Evolutionary conservation across 2,888 invertebrate genomes (phyloP), one percentile per base, ranked within the genome.

Genomic region (Apamea crenata): DNA sequence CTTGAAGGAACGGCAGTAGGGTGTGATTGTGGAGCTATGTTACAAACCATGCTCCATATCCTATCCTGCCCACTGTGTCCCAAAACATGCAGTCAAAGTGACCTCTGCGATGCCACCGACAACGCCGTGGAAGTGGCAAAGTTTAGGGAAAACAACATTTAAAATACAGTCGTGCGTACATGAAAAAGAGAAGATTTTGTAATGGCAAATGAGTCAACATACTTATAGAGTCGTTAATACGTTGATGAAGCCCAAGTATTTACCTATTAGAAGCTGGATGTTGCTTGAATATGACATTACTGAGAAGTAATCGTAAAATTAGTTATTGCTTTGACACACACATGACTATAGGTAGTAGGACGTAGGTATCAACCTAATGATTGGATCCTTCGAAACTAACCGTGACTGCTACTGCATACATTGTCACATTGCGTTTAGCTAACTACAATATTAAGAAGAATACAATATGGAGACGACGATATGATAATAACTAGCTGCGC

Each of bases 221-320:
- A 44, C 21, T 12, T 65, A 47, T 0, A n/a, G 7, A 61, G 44
- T 56, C 6, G 4, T 47, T 79, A 36, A 69, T 50, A 56, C 7
- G 1, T 36, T 81, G 36, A 47, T 47, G 14, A 12, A 61, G 21
- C 16, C 3, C 18, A 40, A 40, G 29, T 40, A 44, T 1, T 10
- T 44, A 83, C 18, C 2, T 36, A 78, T 47, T 56, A 68, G 12
- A n/a, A 25, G 1, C 16, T 78, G 12, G n/a, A 36, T 10, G 3
- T 59, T 50, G 12, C 10, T 63, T 74, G 14, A 53, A 29, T 25
- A 68, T 21, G 67, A 36, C n/a, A 53, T 77, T 32, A 18, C 53
- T 21, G 44, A 25, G 21, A 78, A 63, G n/a, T 56, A 7, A 14
- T 84, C 36, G 56, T 84, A 59, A 84, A 83, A 63, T 14, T 44